Evolutionary conservation across 2,113 vertebrate species (phyloP).

Genomic region (Misgurnus anguillicaudatus): DNA sequence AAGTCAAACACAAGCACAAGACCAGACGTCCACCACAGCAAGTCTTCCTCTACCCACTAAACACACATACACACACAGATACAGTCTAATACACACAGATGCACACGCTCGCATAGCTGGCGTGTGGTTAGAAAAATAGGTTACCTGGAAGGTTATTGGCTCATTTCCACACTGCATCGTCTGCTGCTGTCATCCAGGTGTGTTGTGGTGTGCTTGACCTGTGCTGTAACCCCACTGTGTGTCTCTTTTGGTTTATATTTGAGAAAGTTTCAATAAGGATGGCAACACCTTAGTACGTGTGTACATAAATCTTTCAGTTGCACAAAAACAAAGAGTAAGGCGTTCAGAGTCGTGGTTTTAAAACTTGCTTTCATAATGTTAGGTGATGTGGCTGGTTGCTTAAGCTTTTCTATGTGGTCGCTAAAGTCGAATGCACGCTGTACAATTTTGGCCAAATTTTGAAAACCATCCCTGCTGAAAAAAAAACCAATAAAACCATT

Average conservation of each 20-base stretch:
- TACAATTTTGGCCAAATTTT: too few species aligned
- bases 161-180: background rate
- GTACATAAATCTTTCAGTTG: too few species aligned
- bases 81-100: background rate
- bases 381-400: too few species aligned
- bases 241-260: background rate
- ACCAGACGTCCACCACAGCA: slow-evolving; percentile 42
- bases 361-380: too few species aligned
- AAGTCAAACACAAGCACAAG: slow-evolving; percentile 46
- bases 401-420: too few species aligned
- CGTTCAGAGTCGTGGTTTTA: too few species aligned
- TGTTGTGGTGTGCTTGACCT: background rate
- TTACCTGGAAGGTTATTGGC: background rate
- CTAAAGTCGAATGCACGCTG: too few species aligned
- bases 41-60: background rate
- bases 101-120: background rate
- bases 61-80: background rate
- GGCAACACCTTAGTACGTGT: too few species aligned
- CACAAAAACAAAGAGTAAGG: too few species aligned
- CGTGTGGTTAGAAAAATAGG: background rate
- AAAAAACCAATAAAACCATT: too few species aligned
- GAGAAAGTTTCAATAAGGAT: background rate
- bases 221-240: background rate
- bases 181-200: background rate
- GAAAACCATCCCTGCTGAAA: too few species aligned